These are phyloP conservation scores for Spilarctia lutea DNA, from an alignment of 2,888 invertebrate genomes.

Conservation along the genomic window DNA sequence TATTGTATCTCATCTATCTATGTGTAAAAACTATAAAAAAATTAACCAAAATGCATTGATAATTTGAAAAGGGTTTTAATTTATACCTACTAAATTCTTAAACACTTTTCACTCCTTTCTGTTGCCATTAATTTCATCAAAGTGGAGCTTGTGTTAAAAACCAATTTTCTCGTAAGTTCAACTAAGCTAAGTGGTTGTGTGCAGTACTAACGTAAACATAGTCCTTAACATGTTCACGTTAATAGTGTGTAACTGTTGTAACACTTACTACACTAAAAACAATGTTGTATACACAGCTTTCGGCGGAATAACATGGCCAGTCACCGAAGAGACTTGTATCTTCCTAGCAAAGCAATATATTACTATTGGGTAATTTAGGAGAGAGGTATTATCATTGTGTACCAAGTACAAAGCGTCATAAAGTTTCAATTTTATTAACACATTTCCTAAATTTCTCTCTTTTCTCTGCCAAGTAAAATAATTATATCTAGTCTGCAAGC, in stretches of 20 bases:
- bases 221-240: neutral
- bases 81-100: neutral
- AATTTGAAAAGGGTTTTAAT: neutral
- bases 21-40: neutral
- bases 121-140: neutral
- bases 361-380: neutral
- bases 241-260: neutral
- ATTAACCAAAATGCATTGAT: neutral
- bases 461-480: no score
- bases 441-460: no score
- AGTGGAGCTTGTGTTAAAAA: neutral
- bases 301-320: neutral
- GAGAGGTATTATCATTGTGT: neutral
- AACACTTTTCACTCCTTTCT: neutral
- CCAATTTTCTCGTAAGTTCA: neutral
- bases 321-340: neutral
- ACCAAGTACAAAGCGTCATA: no score
- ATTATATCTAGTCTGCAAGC: no score
- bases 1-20: no score
- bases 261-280: neutral
- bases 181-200: neutral
- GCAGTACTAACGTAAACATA: neutral
- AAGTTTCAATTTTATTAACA: neutral
- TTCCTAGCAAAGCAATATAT: neutral
- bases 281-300: neutral